Base-by-base conservation (phyloP, 2,797 vertebrate species). In the Cossypha niveicapilla region DNA sequence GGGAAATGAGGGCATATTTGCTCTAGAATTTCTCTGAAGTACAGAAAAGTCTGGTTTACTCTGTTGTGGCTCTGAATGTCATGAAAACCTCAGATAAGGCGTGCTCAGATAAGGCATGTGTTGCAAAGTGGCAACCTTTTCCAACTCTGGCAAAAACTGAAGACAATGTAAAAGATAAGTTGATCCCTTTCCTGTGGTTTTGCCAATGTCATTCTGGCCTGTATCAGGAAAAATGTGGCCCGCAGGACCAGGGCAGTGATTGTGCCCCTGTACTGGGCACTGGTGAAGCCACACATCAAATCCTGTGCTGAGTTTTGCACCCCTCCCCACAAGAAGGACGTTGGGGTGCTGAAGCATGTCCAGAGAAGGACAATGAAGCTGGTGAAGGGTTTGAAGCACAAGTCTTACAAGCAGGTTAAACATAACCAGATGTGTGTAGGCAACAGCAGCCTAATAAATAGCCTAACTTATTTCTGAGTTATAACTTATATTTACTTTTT, bases 1-100 rank as follows among this genome's bases (percentile, higher is more conserved):
- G 88, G 56, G 18, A 93, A 94, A 92, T 79, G 67, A 93, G 50
- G 27, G 25, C 44, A 42, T 83, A 91, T 91, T 87, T 88, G 70
- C 48, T 50, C 76, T 86, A 89, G 42, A 76, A 81, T 47, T 44
- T 74, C 27, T 94, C 65, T 90, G 66, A 91, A 86, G 34, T 58
- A 37, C 48, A 88, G 51, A 90, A 89, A 71, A 42, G 27, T 63
- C 80, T 77, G 19, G 6, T 94, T 92, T 79, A 78, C 32, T 83
- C 13, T 74, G 25, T 72, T 74, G 24, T 30, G 21, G 15, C 13
- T 84, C 53, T 89, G 13, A 65, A 73, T 4, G 0, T 41, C 42
- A 78, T 56, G 23, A 71, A 80, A 83, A 79, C 47, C 56, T 93
- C 68, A 90, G 42, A 75, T n/a, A 75, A 74, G 27, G 10, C 4